phyloP scores from a whole-genome alignment of 2,113 vertebrate genomes.

The Laticauda laticaudata region DNA sequence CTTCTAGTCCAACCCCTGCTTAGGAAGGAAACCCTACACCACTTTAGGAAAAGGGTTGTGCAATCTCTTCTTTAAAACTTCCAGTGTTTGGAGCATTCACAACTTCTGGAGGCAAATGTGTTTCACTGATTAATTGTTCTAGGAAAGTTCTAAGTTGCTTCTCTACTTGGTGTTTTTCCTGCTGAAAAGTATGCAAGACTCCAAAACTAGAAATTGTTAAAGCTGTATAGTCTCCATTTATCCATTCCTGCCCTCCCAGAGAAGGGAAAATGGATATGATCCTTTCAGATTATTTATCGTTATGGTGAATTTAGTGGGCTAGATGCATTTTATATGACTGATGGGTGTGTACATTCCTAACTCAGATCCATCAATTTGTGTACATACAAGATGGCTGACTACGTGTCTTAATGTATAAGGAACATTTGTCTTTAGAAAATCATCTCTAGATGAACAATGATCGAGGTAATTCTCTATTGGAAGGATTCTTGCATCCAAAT shows the following conservation, averaged over 20 bases:
- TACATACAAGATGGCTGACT: background rate
- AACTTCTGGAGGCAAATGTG: too few species aligned
- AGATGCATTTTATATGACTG: background rate
- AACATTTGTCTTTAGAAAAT: background rate
- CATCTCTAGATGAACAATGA: background rate
- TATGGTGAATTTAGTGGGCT: background rate
- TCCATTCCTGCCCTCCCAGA: background rate
- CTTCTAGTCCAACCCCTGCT: too few species aligned
- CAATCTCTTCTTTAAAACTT: too few species aligned
- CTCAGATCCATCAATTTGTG: background rate
- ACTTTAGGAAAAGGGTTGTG: too few species aligned
- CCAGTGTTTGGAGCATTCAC: too few species aligned
- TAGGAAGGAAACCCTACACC: too few species aligned
- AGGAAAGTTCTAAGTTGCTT: too few species aligned
- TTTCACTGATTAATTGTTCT: too few species aligned
- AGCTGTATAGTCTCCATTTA: background rate
- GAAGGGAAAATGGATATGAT: background rate
- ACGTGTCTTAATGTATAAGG: background rate
- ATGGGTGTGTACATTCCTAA: background rate
- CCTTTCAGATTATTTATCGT: background rate
- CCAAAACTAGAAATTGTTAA: fast-evolving
- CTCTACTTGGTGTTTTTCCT: background rate
- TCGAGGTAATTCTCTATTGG: background rate
- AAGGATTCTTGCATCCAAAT: background rate
- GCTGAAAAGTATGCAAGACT: background rate